These are phyloP conservation scores for Lucifuga dentata DNA, from an alignment of 2,113 vertebrate genomes.

Conservation along the genomic window DNA sequence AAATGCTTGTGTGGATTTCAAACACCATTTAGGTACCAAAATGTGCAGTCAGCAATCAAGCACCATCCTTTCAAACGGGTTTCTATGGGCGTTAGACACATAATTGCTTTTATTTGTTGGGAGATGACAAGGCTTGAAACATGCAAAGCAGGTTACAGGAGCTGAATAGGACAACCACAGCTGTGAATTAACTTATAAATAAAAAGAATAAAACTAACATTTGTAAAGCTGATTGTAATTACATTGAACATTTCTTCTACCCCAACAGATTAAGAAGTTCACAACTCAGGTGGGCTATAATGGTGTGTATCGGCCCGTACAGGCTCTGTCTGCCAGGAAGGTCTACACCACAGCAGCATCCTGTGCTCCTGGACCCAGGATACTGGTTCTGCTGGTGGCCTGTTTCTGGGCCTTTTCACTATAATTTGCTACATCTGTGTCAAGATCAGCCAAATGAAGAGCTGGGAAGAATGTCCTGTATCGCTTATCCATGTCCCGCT, in stretches of 20 bases:
- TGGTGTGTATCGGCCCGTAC: conserved; percentile 47
- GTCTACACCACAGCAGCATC: conserved; percentile 28
- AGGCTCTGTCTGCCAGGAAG: conserved; percentile 33
- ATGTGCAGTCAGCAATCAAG: no score
- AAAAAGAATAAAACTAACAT: no score
- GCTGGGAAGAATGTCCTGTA: background rate
- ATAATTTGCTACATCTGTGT: conserved; percentile 1
- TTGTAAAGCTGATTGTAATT: no score
- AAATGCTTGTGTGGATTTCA: no score
- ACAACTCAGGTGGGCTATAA: conserved; percentile 14
- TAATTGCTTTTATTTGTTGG: no score
- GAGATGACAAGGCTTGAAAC: no score
- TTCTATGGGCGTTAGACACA: no score
- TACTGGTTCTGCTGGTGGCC: conserved; percentile 28
- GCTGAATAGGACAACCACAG: no score
- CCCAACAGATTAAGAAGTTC: conserved; percentile 59
- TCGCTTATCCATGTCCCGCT: background rate
- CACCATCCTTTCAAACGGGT: no score
- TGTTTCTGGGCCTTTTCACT: background rate
- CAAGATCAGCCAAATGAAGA: background rate
- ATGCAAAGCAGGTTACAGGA: no score
- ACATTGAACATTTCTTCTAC: background rate
- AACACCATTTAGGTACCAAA: no score
- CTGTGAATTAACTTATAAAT: no score
- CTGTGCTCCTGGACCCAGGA: background rate